Percentiles rank a stretch among this genome's conserved stretches.
phyloP scores from a whole-genome alignment of 1,140 invertebrate genomes.

The Lepidotrigona ventralis region DNA sequence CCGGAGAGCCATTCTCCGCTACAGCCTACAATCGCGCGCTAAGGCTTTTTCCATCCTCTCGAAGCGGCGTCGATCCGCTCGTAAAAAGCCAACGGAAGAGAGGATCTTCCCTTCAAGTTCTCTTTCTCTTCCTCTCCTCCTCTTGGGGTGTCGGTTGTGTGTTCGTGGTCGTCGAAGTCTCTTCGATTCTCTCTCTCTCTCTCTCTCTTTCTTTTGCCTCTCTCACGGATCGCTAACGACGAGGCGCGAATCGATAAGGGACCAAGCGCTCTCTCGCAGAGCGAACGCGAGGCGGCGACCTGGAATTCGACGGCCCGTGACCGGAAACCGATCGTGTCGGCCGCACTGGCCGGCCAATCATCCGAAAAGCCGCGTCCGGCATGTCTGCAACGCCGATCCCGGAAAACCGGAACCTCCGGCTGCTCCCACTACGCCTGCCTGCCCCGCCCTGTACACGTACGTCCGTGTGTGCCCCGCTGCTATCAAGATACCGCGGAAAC shows the following conservation, averaged over 20 bases:
- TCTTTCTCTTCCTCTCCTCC: not conserved
- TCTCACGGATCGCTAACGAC: constrained; percentile 56
- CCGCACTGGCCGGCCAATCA: constrained; percentile 55
- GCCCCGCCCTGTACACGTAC: constrained; percentile 33
- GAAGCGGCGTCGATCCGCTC: constrained; percentile 46
- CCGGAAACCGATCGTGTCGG: constrained; percentile 72
- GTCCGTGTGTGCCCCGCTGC: constrained; percentile 8
- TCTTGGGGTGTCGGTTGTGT: not conserved
- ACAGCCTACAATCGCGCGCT: constrained; percentile 16
- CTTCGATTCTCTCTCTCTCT: not conserved
- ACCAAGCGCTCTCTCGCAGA: constrained; percentile 47
- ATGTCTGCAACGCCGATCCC: constrained; percentile 60
- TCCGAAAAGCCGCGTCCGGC: constrained; percentile 71
- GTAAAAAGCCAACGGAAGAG: constrained; percentile 50
- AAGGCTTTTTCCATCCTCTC: constrained; percentile 27
- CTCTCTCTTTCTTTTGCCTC: not conserved
- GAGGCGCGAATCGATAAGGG: constrained; percentile 66
- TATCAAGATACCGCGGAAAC: constrained; percentile 49
- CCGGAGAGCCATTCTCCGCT: not conserved
- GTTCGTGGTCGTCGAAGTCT: not conserved
- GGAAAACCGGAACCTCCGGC: constrained; percentile 66
- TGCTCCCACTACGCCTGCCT: constrained; percentile 28
- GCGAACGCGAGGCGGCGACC: constrained; percentile 42
- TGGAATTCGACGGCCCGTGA: constrained; percentile 67
- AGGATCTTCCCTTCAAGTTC: not conserved